Evolutionary conservation across 2,797 vertebrate species (phyloP).

Genomic region (Chloroceryle inda): DNA sequence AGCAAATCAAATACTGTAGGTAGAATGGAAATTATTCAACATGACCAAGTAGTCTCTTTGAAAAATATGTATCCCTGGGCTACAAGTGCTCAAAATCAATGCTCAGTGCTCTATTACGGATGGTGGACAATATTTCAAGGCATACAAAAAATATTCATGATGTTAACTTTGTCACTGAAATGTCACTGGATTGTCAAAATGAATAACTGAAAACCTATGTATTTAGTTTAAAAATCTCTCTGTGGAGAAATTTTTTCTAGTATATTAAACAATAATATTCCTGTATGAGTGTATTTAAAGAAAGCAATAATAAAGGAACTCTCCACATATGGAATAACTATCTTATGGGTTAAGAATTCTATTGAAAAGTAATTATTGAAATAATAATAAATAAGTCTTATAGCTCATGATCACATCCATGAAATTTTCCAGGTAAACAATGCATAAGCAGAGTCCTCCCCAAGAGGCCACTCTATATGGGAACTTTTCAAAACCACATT

Average conservation of each 20-base stretch:
- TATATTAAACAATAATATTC: background rate
- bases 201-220: background rate
- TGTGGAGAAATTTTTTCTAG: background rate
- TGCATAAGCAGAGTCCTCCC: background rate
- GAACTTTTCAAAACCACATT: background rate
- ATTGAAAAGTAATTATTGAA: background rate
- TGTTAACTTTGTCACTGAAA: slow-evolving; percentile 42
- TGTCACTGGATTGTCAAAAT: slow-evolving; percentile 26
- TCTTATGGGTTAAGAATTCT: background rate
- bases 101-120: background rate
- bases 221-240: background rate
- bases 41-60: slow-evolving; percentile 21
- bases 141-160: slow-evolving; percentile 16
- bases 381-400: too few species aligned
- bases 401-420: background rate
- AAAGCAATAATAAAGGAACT: background rate
- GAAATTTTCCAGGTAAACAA: background rate
- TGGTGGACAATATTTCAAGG: background rate
- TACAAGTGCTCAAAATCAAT: slow-evolving; percentile 31
- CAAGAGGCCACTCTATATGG: background rate
- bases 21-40: slow-evolving; percentile 48
- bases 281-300: background rate
- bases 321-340: background rate
- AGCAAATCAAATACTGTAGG: slow-evolving; percentile 55
- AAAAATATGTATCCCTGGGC: slow-evolving; percentile 44